A percentile compares a stretch with the other conserved stretches of the same genome.
phyloP scores from a whole-genome alignment of 2,888 invertebrate species.

The Lysandra bellargus region DNA sequence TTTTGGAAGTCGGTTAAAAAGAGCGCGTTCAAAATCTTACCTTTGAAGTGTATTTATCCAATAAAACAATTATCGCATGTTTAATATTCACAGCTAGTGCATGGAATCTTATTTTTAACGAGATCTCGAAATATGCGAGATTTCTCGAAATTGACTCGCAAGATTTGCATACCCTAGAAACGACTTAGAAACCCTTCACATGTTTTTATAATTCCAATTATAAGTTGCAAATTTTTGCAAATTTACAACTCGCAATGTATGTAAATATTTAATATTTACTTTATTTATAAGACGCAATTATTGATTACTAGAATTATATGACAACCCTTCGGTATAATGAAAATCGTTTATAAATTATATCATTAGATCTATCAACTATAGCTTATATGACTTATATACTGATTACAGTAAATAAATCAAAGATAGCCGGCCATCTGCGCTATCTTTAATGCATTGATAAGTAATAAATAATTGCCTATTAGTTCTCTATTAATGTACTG shows the following conservation, averaged over 20 bases:
- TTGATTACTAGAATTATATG: neutral
- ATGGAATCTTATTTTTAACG: too few relatives aligned
- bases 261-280: neutral
- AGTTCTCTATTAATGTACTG: neutral
- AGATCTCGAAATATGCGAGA: too few relatives aligned
- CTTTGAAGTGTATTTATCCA: too few relatives aligned
- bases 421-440: neutral
- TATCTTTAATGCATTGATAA: conserved; percentile 3
- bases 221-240: too few relatives aligned
- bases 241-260: neutral
- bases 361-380: neutral
- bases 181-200: too few relatives aligned
- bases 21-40: too few relatives aligned
- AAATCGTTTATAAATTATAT: neutral
- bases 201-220: too few relatives aligned
- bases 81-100: too few relatives aligned
- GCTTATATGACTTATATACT: neutral
- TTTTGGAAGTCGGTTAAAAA: too few relatives aligned
- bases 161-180: too few relatives aligned
- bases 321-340: neutral
- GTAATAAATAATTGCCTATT: conserved; percentile 6
- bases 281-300: neutral
- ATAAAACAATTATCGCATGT: too few relatives aligned
- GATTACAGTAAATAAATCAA: conserved; percentile 4
- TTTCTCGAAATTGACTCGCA: too few relatives aligned